phyloP scores from a whole-genome alignment of 2,888 invertebrate genomes.

The Diarsia mendica region DNA sequence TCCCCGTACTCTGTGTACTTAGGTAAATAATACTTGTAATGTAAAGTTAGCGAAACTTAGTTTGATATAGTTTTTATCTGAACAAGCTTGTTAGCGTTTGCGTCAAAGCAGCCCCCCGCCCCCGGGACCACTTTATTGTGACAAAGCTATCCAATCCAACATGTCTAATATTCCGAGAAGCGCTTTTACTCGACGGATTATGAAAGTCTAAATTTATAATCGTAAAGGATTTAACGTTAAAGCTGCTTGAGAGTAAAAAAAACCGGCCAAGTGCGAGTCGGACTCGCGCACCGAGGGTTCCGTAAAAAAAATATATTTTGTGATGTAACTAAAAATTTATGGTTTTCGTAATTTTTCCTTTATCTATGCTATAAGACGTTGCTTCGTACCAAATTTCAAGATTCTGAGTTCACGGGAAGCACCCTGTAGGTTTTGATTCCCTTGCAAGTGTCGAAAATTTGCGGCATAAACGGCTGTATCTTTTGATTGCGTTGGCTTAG shows the following conservation, averaged over 20 bases:
- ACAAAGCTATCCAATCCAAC: constrained; percentile 21
- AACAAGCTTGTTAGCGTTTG: constrained; percentile 16
- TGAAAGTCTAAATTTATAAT: constrained; percentile 18
- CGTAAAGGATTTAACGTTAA: not conserved
- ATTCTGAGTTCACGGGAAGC: too few species aligned
- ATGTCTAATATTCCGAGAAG: not conserved
- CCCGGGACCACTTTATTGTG: not conserved
- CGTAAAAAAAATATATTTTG: too few species aligned
- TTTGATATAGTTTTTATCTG: constrained; percentile 8
- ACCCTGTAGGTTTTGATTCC: too few species aligned
- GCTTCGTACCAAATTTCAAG: too few species aligned
- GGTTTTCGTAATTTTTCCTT: too few species aligned
- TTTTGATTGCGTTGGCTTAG: too few species aligned
- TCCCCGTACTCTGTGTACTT: not conserved
- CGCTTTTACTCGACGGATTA: not conserved
- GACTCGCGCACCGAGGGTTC: too few species aligned
- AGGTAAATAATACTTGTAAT: not conserved
- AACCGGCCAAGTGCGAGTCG: too few species aligned
- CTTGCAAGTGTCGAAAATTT: too few species aligned
- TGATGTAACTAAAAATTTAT: too few species aligned
- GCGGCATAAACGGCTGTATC: too few species aligned
- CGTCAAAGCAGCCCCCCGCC: constrained; percentile 6
- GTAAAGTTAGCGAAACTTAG: not conserved
- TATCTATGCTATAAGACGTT: too few species aligned
- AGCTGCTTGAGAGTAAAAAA: not conserved